phyloP scores from a whole-genome alignment of 2,888 invertebrate genomes.

The Epinotia bilunana region DNA sequence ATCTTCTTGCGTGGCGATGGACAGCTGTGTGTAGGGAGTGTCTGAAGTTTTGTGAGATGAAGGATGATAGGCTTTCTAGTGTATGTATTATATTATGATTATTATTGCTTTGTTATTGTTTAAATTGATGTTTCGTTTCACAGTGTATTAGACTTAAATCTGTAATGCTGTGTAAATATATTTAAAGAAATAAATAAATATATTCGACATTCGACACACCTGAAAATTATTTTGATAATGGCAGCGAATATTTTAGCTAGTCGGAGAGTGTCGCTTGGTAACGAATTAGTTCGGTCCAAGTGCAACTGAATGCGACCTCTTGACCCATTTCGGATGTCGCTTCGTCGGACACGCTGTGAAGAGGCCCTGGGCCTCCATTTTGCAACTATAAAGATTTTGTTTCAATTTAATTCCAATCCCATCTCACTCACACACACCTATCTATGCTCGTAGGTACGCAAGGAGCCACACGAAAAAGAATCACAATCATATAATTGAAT shows the following conservation, averaged over 20 bases:
- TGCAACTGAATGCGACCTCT: constrained; percentile 64
- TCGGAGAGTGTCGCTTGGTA: constrained; percentile 48
- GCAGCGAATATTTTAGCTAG: constrained; percentile 48
- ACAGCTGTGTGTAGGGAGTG: no score
- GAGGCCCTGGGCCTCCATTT: neutral
- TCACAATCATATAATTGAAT: neutral
- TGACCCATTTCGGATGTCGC: constrained; percentile 70
- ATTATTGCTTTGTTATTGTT: no score
- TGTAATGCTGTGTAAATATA: no score
- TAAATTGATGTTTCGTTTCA: no score
- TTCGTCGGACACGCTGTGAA: constrained; percentile 47
- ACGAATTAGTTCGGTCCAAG: constrained; percentile 64
- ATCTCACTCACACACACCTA: neutral
- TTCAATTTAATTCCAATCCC: neutral
- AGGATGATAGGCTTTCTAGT: no score
- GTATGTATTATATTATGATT: no score
- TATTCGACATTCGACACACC: neutral
- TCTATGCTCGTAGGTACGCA: neutral
- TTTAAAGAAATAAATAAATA: no score
- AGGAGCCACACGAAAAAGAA: neutral
- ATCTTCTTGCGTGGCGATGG: no score
- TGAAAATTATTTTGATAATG: constrained; percentile 11
- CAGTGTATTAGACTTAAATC: no score
- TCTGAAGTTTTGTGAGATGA: no score
- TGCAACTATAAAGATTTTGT: neutral